phyloP scores from a whole-genome alignment of 2,797 vertebrate species.

The Phataginus tetradactyla region DNA sequence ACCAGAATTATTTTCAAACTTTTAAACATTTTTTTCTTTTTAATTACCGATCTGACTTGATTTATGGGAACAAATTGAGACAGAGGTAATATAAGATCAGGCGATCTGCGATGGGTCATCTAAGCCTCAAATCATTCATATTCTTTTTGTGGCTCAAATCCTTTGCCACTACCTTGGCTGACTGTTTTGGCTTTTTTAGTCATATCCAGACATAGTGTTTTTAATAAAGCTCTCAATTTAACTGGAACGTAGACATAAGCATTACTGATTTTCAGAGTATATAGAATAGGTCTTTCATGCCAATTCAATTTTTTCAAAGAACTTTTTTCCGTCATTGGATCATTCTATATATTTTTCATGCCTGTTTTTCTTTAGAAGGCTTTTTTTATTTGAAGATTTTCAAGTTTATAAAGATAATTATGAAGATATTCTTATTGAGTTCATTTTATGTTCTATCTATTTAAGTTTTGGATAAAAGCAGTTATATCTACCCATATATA shows the following conservation, averaged over 20 bases:
- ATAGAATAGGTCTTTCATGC: not conserved
- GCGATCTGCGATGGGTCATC: not conserved
- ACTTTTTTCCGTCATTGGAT: too few species aligned
- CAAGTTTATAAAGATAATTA: too few species aligned
- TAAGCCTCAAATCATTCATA: not conserved
- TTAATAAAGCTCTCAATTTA: not conserved
- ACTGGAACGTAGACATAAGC: not conserved
- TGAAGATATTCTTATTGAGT: too few species aligned
- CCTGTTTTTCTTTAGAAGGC: too few species aligned
- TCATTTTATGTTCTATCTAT: too few species aligned
- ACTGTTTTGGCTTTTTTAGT: not conserved
- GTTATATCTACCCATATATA: too few species aligned
- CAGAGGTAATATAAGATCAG: not conserved
- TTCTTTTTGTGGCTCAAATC: not conserved
- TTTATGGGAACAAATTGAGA: not conserved
- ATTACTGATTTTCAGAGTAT: not conserved
- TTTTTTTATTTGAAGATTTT: too few species aligned
- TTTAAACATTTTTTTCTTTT: not conserved
- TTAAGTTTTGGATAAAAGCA: too few species aligned
- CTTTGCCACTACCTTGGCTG: not conserved
- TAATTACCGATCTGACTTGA: not conserved
- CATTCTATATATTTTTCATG: too few species aligned
- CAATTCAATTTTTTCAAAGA: not conserved
- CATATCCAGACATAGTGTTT: not conserved
- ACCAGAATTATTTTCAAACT: not conserved